phyloP scores from a whole-genome alignment of 2,113 vertebrate genomes.

The Cariama cristata region DNA sequence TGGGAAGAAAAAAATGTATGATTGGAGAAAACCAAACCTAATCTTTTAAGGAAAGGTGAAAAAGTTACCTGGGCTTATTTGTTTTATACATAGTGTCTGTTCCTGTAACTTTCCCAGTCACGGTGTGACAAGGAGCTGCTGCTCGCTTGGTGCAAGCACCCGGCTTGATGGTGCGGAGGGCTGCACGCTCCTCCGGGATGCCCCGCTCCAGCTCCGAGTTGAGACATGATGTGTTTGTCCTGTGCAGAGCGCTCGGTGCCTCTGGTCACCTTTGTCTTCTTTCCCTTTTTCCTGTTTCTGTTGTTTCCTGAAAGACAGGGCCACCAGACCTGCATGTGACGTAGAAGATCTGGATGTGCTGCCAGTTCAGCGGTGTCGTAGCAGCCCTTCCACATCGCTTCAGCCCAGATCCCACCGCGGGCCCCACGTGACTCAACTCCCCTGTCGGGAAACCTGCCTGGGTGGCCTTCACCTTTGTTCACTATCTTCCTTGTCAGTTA shows the following conservation, averaged over 20 bases:
- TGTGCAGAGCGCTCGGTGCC: neutral
- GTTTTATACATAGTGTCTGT: accelerated
- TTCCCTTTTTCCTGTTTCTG: constrained; percentile 19
- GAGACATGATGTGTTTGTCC: accelerated
- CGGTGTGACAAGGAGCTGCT: neutral
- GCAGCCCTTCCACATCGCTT: neutral
- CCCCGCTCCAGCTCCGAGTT: neutral
- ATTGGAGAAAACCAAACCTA: neutral
- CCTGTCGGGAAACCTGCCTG: neutral
- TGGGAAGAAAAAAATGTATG: neutral
- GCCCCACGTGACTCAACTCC: accelerated
- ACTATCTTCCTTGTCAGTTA: neutral
- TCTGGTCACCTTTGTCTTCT: neutral
- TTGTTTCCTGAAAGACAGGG: neutral
- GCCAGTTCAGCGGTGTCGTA: neutral
- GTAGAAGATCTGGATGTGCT: neutral
- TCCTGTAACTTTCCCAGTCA: neutral
- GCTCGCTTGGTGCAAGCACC: accelerated
- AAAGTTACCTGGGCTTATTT: neutral
- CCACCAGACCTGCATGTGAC: neutral
- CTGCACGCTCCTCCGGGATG: accelerated
- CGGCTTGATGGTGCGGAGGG: accelerated
- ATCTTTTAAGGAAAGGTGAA: neutral
- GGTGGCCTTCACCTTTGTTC: neutral
- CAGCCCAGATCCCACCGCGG: neutral